Conservation (phyloP, 2,113 vertebrate species). For the Seriola dumerili region DNA sequence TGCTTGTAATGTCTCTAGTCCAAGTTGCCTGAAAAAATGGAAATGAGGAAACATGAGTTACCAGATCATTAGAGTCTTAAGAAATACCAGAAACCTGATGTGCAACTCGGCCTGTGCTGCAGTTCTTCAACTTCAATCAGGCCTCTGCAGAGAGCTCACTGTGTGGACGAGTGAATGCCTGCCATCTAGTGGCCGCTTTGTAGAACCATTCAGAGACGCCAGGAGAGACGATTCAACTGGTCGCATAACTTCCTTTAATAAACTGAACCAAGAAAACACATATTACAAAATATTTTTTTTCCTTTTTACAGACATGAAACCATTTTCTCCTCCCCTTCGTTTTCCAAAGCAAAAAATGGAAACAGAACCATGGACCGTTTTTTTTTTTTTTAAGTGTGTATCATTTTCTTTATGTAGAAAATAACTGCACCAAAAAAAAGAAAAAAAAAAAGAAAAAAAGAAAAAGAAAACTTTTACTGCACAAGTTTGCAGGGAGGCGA, state of each 20-base stretch:
- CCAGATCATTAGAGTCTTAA: neutral
- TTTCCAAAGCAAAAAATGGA: constrained; percentile 62
- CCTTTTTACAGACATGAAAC: constrained; percentile 88
- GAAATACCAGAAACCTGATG: neutral
- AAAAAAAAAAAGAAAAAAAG: constrained; percentile 46
- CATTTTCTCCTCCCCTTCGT: constrained; percentile 47
- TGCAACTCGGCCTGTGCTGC: neutral
- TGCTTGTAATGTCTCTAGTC: neutral
- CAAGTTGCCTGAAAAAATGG: neutral
- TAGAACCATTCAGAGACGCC: constrained; percentile 35
- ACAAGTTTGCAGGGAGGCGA: constrained; percentile 59
- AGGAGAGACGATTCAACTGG: constrained; percentile 71
- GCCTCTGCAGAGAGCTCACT: neutral
- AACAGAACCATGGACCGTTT: constrained; percentile 79
- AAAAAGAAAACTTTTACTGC: constrained; percentile 73
- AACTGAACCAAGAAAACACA: constrained; percentile 90
- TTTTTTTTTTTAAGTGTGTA: constrained; percentile 47
- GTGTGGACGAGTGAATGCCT: constrained; percentile 24
- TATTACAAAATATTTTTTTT: constrained; percentile 91
- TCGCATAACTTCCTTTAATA: constrained; percentile 92
- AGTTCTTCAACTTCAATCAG: constrained; percentile 4
- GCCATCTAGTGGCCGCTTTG: constrained; percentile 70
- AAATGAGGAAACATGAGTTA: constrained; percentile 4
- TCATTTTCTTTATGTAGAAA: constrained; percentile 81
- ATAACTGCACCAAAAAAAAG: constrained; percentile 71